A percentile compares a stretch with the other conserved stretches of the same genome.
phyloP scores from a whole-genome alignment of 2,797 vertebrate genomes.

The Diplodus sargus region DNA sequence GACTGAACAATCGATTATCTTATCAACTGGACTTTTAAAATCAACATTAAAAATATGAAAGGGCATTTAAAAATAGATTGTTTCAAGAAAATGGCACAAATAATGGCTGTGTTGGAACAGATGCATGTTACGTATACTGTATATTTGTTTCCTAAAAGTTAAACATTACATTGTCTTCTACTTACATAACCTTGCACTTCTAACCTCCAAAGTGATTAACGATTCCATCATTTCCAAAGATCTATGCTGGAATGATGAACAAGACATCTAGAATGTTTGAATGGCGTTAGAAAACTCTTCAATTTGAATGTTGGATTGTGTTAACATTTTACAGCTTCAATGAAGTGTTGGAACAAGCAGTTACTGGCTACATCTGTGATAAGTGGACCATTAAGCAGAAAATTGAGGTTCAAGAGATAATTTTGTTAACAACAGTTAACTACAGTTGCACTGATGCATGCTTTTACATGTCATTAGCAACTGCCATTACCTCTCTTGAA shows the following conservation, averaged over 20 bases:
- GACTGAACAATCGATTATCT: too few species aligned
- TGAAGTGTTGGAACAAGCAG: neutral
- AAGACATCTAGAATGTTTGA: neutral
- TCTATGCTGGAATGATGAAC: slow-evolving; percentile 10
- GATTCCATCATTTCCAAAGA: neutral
- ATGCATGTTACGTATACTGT: neutral
- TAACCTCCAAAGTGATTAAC: neutral
- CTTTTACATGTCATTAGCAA: slow-evolving; percentile 14
- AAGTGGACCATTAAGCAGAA: neutral
- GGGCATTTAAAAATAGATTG: neutral
- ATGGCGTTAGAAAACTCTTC: neutral
- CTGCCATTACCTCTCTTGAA: slow-evolving; percentile 18
- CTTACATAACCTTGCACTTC: neutral
- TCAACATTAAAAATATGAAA: neutral
- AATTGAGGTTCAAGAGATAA: neutral
- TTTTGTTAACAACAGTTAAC: neutral
- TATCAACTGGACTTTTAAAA: neutral
- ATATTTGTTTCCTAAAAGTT: neutral
- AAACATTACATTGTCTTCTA: neutral
- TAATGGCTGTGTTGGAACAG: slow-evolving; percentile 3
- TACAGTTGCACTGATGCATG: slow-evolving; percentile 14
- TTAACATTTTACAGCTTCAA: neutral
- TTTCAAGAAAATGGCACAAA: neutral
- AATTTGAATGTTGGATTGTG: neutral
- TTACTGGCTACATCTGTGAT: neutral